These are phyloP conservation scores for Sarcophaga rosellei DNA, from an alignment of 2,888 invertebrate genomes.

Conservation along the genomic window DNA sequence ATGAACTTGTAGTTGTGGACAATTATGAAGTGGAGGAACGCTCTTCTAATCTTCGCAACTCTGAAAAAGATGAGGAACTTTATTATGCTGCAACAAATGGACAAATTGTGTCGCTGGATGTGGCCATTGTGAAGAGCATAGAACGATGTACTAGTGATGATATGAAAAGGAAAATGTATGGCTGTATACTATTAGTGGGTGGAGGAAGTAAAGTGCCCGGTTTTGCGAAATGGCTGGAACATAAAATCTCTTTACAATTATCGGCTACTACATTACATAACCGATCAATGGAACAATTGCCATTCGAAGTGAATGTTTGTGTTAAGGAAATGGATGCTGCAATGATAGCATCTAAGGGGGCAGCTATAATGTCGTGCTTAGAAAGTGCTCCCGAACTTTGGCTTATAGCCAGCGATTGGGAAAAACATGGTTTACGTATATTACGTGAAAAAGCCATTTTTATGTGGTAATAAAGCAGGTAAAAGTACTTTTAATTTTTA, in stretches of 20 bases:
- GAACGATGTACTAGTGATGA: slow-evolving; percentile 95
- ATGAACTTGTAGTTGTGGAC: slow-evolving; percentile 88
- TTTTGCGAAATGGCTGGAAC: slow-evolving; percentile 93
- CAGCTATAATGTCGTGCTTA: slow-evolving; percentile 94
- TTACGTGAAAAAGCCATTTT: slow-evolving; percentile 96
- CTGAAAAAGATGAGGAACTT: slow-evolving; percentile 83
- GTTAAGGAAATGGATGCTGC: slow-evolving; percentile 96
- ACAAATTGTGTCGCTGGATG: slow-evolving; percentile 93
- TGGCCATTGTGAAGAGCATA: slow-evolving; percentile 95
- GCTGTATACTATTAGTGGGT: slow-evolving; percentile 94
- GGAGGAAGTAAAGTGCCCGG: slow-evolving; percentile 95
- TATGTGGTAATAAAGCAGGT: slow-evolving; percentile 85
- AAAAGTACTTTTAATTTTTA: too few relatives aligned
- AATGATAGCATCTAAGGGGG: slow-evolving; percentile 96
- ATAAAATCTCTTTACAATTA: slow-evolving; percentile 91
- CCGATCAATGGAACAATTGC: slow-evolving; percentile 83
- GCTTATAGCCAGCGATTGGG: slow-evolving; percentile 94
- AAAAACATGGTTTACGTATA: slow-evolving; percentile 90
- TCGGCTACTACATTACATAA: slow-evolving; percentile 81
- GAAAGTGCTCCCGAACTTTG: slow-evolving; percentile 96
- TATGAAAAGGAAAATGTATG: slow-evolving; percentile 95
- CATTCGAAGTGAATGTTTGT: slow-evolving; percentile 92
- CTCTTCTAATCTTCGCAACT: slow-evolving; percentile 77
- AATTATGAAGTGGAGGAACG: slow-evolving; percentile 74
- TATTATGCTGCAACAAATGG: slow-evolving; percentile 86